phyloP scores from a whole-genome alignment of 2,888 invertebrate species.

The Abscondita cerata region DNA sequence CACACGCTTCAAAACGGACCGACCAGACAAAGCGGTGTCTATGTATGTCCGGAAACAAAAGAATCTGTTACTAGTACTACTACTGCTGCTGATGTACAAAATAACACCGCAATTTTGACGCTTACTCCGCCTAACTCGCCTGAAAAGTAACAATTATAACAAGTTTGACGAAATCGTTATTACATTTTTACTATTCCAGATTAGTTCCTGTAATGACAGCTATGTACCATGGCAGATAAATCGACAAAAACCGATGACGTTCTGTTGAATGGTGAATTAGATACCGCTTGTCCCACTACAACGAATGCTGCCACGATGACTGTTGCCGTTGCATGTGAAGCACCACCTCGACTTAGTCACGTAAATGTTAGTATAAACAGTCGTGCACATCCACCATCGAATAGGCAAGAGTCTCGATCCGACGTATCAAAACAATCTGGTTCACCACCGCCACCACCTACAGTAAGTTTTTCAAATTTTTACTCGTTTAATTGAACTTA shows the following conservation, averaged over 20 bases:
- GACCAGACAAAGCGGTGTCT: conserved; percentile 31
- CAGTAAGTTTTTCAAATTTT: conserved; percentile 35
- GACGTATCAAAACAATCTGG: conserved; percentile 42
- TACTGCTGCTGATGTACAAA: conserved; percentile 33
- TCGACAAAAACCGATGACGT: conserved; percentile 71
- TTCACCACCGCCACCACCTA: conserved; percentile 45
- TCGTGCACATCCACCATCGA: conserved; percentile 37
- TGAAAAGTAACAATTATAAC: conserved; percentile 62
- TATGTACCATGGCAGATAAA: conserved; percentile 69
- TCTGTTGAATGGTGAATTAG: conserved; percentile 52
- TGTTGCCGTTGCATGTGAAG: conserved; percentile 54
- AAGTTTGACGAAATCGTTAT: conserved; percentile 2
- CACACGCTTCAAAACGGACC: conserved; percentile 37
- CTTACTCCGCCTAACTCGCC: conserved; percentile 68
- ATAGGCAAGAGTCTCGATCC: conserved; percentile 34
- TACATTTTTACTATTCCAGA: conserved; percentile 40
- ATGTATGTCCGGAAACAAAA: conserved; percentile 45
- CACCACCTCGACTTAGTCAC: conserved; percentile 46
- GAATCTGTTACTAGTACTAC: conserved; percentile 51
- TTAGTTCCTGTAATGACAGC: conserved; percentile 55
- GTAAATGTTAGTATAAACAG: conserved; percentile 46
- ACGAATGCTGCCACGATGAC: conserved; percentile 66
- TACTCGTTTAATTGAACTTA: not conserved
- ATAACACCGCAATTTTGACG: conserved; percentile 58
- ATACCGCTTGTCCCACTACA: conserved; percentile 56